These are phyloP conservation scores for Laupala kohalensis DNA, from an alignment of 1,140 invertebrate species.

Conservation along the genomic window DNA sequence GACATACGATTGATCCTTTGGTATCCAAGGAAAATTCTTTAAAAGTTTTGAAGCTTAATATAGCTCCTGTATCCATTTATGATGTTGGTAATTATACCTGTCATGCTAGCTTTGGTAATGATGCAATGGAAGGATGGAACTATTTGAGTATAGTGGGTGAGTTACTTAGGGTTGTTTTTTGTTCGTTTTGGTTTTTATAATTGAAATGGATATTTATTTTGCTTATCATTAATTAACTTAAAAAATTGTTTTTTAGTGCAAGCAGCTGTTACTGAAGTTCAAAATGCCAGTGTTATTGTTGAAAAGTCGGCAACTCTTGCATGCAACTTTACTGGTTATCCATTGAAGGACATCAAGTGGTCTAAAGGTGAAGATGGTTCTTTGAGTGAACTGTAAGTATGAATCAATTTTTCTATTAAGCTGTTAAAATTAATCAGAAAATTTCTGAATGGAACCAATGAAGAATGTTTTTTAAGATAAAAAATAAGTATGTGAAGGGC, in stretches of 20 bases:
- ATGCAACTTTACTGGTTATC: conserved; percentile 43
- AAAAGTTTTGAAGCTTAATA: conserved; percentile 9
- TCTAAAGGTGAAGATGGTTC: conserved; percentile 35
- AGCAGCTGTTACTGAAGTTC: conserved; percentile 31
- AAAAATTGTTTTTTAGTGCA: conserved; percentile 22
- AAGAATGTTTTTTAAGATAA: neutral
- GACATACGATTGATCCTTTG: neutral
- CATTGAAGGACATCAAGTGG: conserved; percentile 40
- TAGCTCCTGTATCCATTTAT: conserved; percentile 21
- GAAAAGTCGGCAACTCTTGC: conserved; percentile 32
- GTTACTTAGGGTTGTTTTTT: conserved; percentile 21
- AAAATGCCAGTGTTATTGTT: conserved; percentile 33
- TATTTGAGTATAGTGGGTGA: conserved; percentile 21
- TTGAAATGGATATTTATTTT: neutral
- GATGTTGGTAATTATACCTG: conserved; percentile 36
- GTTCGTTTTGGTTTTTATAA: neutral
- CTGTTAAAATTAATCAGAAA: neutral
- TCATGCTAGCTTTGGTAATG: conserved; percentile 23
- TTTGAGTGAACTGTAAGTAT: neutral
- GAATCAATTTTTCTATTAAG: neutral
- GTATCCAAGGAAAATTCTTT: neutral
- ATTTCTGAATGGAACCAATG: neutral
- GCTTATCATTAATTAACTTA: neutral
- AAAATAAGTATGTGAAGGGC: neutral
- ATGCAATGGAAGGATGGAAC: conserved; percentile 19